Evolutionary conservation across 1,140 invertebrate genomes (phyloP).

Genomic region (Drosophila jambulina): DNA sequence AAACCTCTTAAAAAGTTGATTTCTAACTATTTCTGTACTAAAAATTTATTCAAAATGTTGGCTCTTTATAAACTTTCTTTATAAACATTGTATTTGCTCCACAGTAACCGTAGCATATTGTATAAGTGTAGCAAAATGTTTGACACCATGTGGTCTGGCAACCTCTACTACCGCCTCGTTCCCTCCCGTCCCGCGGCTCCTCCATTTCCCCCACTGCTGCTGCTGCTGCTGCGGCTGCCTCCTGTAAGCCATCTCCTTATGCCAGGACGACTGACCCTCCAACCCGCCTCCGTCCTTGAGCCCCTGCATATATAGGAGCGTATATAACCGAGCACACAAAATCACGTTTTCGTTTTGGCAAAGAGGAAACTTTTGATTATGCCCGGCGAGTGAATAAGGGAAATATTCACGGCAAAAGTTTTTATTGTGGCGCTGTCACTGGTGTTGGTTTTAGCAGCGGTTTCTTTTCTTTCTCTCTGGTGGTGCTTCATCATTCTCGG

Average conservation of each 20-base stretch:
- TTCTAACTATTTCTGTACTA: neutral
- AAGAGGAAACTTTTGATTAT: slow-evolving; percentile 66
- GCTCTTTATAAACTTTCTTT: neutral
- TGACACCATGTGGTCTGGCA: slow-evolving; percentile 69
- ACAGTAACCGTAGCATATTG: slow-evolving; percentile 71
- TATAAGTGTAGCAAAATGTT: slow-evolving; percentile 78
- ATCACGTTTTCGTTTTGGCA: slow-evolving; percentile 73
- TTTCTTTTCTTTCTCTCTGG: slow-evolving; percentile 8
- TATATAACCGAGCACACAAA: slow-evolving; percentile 38
- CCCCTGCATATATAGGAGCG: slow-evolving; percentile 2
- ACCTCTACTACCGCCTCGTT: slow-evolving; percentile 16
- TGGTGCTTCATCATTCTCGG: slow-evolving; percentile 54
- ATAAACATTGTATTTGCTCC: slow-evolving; percentile 10
- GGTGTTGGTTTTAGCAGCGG: slow-evolving; percentile 38
- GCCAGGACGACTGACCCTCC: slow-evolving; percentile 26
- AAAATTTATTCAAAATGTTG: no score
- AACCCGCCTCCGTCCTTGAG: slow-evolving; percentile 5
- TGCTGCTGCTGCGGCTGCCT: neutral
- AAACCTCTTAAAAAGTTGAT: neutral
- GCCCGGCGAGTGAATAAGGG: slow-evolving; percentile 59
- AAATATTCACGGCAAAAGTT: slow-evolving; percentile 67
- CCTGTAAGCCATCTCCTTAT: slow-evolving; percentile 41
- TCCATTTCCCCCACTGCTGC: neutral
- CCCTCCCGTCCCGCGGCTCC: neutral
- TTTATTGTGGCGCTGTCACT: slow-evolving; percentile 46